Percentiles rank a stretch among this genome's conserved stretches.
phyloP scores from a whole-genome alignment of 2,888 invertebrate genomes.

The Kuschelorhynchus macadamiae region DNA sequence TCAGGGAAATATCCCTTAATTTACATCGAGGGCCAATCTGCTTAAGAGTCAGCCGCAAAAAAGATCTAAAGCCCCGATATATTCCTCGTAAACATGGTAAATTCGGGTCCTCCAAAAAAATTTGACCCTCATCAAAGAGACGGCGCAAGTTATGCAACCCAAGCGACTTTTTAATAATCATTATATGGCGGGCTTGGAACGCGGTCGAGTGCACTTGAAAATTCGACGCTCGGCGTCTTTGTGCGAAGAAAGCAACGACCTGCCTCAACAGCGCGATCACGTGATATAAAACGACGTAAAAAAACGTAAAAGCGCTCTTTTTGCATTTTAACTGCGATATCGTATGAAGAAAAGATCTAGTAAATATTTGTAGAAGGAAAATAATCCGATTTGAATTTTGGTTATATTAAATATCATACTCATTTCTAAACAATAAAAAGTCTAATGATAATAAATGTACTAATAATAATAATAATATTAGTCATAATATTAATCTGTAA shows the following conservation, averaged over 20 bases:
- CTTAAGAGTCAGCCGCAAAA: no score
- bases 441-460: no score
- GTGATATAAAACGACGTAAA: constrained; percentile 22
- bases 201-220: constrained; percentile 42
- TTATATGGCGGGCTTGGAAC: constrained; percentile 33
- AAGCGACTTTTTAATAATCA: constrained; percentile 45
- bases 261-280: constrained; percentile 34
- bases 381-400: no score
- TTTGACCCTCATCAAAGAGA: constrained; percentile 20
- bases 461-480: no score
- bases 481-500: no score
- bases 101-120: constrained; percentile 23
- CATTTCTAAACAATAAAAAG: no score
- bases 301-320: constrained; percentile 25
- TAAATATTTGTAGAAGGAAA: no score
- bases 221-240: constrained; percentile 43
- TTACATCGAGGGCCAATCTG: no score
- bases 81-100: constrained; percentile 2
- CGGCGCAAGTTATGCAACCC: constrained; percentile 34
- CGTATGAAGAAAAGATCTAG: no score
- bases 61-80: no score
- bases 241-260: constrained; percentile 42
- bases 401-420: no score
- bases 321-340: constrained; percentile 27
- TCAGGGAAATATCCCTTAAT: no score